A percentile compares a stretch with the other conserved stretches of the same genome.
phyloP scores from a whole-genome alignment of 1,140 invertebrate species.

The Catajapyx aquilonaris region DNA sequence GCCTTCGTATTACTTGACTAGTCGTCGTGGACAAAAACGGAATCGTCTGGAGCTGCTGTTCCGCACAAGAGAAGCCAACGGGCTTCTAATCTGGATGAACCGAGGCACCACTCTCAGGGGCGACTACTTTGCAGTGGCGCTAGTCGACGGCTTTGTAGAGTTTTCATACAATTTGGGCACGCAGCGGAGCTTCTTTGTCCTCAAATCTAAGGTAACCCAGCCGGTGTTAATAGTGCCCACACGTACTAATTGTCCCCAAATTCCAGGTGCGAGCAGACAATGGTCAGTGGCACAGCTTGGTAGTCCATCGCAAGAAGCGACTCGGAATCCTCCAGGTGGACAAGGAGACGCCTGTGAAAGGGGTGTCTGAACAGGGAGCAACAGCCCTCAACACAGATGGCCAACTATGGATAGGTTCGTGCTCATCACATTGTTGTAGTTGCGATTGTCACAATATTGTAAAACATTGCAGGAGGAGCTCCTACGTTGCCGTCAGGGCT shows the following conservation, averaged over 20 bases:
- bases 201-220: slow-evolving; percentile 30
- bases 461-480: slow-evolving; percentile 28
- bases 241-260: background rate
- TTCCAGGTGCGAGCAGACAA: slow-evolving; percentile 38
- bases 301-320: slow-evolving; percentile 38
- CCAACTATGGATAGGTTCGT: slow-evolving; percentile 52
- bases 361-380: slow-evolving; percentile 35
- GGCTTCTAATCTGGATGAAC: slow-evolving; percentile 44
- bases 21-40: slow-evolving; percentile 7
- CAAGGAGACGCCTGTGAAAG: slow-evolving; percentile 32
- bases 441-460: slow-evolving; percentile 11
- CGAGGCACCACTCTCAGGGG: slow-evolving; percentile 25
- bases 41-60: slow-evolving; percentile 50
- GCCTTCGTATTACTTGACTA: no score
- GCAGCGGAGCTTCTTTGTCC: slow-evolving; percentile 26
- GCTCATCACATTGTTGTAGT: background rate
- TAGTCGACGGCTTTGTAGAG: slow-evolving; percentile 35
- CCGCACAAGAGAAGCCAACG: slow-evolving; percentile 37
- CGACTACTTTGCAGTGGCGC: slow-evolving; percentile 37
- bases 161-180: slow-evolving; percentile 39
- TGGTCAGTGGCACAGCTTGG: slow-evolving; percentile 47
- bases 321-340: slow-evolving; percentile 46
- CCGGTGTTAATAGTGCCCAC: background rate
- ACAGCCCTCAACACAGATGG: slow-evolving; percentile 49
- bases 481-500: slow-evolving; percentile 33